phyloP scores from a whole-genome alignment of 2,113 vertebrate genomes.

The Propithecus coquereli region DNA sequence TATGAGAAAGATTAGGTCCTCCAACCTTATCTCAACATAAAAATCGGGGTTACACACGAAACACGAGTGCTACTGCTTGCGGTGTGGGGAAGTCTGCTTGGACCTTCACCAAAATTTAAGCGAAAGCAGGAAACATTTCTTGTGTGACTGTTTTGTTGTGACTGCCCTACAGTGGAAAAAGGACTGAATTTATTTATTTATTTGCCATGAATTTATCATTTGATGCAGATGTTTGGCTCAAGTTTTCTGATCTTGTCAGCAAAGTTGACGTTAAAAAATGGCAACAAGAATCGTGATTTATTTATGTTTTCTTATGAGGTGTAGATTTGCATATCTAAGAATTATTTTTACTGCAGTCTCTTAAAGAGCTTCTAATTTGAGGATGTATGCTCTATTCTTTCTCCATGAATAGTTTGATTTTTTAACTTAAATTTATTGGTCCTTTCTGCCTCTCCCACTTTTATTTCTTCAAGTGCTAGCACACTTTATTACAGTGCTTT shows the following conservation, averaged over 20 bases:
- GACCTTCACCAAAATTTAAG: constrained; percentile 49
- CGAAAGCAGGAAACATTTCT: constrained; percentile 72
- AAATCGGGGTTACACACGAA: constrained; percentile 69
- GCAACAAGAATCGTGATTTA: constrained; percentile 41
- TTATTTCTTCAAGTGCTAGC: neutral
- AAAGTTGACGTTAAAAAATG: constrained; percentile 61
- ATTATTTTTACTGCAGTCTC: neutral
- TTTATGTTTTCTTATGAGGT: constrained; percentile 66
- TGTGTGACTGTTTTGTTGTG: constrained; percentile 60
- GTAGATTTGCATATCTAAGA: constrained; percentile 40
- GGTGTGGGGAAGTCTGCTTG: constrained; percentile 40
- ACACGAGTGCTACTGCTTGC: constrained; percentile 48
- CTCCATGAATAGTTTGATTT: neutral
- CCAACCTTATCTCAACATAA: constrained; percentile 70
- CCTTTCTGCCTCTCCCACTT: neutral
- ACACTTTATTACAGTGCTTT: neutral
- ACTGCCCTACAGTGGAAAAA: constrained; percentile 67
- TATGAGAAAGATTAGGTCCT: constrained; percentile 11
- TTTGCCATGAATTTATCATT: constrained; percentile 65
- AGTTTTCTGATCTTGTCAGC: constrained; percentile 70
- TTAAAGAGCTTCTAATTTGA: constrained; percentile 14
- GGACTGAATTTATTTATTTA: neutral
- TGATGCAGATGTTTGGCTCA: constrained; percentile 74
- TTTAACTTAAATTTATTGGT: constrained; percentile 8
- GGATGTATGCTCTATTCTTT: neutral